phyloP scores from a whole-genome alignment of 2,113 vertebrate genomes.

The Ia io region DNA sequence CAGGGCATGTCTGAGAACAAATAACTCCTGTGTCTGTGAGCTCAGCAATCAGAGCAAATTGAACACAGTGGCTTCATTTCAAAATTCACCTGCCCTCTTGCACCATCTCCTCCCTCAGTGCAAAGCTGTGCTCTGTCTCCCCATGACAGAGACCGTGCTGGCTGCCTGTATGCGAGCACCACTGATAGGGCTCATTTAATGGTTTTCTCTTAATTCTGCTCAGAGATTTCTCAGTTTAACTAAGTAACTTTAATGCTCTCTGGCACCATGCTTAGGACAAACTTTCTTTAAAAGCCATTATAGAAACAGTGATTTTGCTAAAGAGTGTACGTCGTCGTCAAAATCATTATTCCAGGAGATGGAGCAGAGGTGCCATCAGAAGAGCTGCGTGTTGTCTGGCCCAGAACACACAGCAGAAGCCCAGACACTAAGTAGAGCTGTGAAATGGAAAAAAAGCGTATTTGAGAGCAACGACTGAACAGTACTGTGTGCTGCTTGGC shows the following conservation, averaged over 20 bases:
- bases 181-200: not conserved
- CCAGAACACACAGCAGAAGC: slow-evolving; percentile 29
- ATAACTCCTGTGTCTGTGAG: not conserved
- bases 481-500: not conserved
- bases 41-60: not conserved
- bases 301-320: slow-evolving; percentile 52
- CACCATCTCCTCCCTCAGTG: not conserved
- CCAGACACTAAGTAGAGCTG: not conserved
- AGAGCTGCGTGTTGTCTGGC: not conserved
- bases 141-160: not conserved
- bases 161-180: not conserved
- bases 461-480: slow-evolving; percentile 40
- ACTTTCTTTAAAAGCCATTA: slow-evolving; percentile 45
- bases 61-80: not conserved
- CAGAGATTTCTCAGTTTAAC: slow-evolving; percentile 29
- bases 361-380: slow-evolving; percentile 63
- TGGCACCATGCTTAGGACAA: slow-evolving; percentile 31
- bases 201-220: slow-evolving; percentile 42
- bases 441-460: not conserved
- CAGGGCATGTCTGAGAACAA: not conserved
- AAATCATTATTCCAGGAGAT: slow-evolving; percentile 68
- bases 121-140: not conserved
- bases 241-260: slow-evolving; percentile 38
- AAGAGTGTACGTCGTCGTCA: slow-evolving; percentile 6
- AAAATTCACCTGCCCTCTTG: not conserved